Conservation (phyloP, 1,140 invertebrate genomes). For the Pachyrhynchus sulphureomaculatus region DNA sequence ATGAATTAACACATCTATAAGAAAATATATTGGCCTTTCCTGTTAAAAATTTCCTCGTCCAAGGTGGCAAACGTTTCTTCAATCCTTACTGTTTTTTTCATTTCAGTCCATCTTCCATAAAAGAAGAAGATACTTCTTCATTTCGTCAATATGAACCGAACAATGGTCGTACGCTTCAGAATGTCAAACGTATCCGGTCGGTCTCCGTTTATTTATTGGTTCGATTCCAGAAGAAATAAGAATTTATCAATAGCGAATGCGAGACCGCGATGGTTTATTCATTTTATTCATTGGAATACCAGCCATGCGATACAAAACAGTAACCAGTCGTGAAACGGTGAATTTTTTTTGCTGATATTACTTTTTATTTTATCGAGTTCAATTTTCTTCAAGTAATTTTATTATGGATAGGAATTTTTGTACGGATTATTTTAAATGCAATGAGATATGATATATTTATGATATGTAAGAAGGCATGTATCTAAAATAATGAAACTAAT, state of each 20-base stretch:
- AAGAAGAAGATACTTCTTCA: constrained; percentile 35
- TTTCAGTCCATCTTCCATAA: constrained; percentile 36
- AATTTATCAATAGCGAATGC: constrained; percentile 45
- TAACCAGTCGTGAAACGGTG: constrained; percentile 22
- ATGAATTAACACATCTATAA: too few relatives aligned
- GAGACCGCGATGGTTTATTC: constrained; percentile 24
- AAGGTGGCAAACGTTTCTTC: too few relatives aligned
- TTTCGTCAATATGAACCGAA: constrained; percentile 47
- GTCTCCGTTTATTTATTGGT: constrained; percentile 43
- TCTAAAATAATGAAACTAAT: too few relatives aligned
- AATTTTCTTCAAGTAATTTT: constrained; percentile 14
- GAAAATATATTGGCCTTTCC: too few relatives aligned
- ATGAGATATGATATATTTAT: too few relatives aligned
- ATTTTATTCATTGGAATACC: constrained; percentile 17
- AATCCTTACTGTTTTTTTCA: too few relatives aligned
- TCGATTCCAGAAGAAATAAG: constrained; percentile 43
- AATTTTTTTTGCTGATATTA: constrained; percentile 13
- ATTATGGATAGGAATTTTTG: constrained; percentile 3
- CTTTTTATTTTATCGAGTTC: constrained; percentile 1
- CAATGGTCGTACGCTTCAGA: constrained; percentile 45
- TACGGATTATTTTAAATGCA: constrained; percentile 1
- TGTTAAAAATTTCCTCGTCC: too few relatives aligned
- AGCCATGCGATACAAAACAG: constrained; percentile 4
- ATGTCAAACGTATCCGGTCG: constrained; percentile 40
- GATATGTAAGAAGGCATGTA: too few relatives aligned